Evolutionary conservation across 2,113 vertebrate species (phyloP).

Genomic region (Coptodon bakossiorum): DNA sequence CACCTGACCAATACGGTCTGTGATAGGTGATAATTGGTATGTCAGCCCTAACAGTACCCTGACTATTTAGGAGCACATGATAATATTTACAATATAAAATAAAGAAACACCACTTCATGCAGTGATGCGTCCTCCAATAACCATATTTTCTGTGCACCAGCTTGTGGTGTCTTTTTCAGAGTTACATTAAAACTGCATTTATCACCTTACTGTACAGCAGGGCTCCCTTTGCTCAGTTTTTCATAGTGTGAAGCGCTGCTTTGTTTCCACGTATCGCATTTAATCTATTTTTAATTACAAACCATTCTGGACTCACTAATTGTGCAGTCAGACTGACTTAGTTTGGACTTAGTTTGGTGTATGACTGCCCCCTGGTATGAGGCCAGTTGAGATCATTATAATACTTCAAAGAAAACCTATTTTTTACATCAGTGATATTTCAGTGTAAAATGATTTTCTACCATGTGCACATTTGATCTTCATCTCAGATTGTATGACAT

Average conservation of each 20-base stretch:
- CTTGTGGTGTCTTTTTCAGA: background rate
- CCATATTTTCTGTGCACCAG: background rate
- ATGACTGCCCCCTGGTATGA: background rate
- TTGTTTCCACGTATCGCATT: background rate
- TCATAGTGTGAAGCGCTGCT: background rate
- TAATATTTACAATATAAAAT: background rate
- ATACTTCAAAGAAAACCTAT: background rate
- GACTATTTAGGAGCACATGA: background rate
- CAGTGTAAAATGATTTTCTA: background rate
- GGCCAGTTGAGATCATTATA: background rate
- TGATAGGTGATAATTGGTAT: background rate
- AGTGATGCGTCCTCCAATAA: background rate
- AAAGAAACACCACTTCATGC: background rate
- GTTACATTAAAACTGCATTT: background rate
- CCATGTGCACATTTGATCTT: background rate
- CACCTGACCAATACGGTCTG: background rate
- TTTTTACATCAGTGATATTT: background rate
- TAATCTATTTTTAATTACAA: conserved; percentile 10
- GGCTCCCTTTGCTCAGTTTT: background rate
- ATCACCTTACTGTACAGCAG: background rate
- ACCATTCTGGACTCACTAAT: background rate
- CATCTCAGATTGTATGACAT: background rate
- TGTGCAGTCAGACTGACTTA: background rate
- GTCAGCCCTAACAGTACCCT: background rate
- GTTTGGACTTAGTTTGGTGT: background rate